Conservation (phyloP, 2,797 vertebrate species). For the Pangasius macronema region DNA sequence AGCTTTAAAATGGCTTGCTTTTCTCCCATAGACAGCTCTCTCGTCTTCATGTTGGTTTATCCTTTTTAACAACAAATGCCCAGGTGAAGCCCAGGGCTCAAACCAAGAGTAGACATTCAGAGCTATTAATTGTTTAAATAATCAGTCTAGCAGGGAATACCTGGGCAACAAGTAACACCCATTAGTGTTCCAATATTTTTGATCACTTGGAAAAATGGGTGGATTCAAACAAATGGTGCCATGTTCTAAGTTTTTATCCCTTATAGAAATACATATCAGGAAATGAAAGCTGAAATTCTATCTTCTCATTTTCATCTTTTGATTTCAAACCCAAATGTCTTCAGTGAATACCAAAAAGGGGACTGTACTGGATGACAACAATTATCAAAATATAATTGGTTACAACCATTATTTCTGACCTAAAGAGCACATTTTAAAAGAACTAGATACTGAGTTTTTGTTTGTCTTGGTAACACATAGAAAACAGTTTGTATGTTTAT, state of each 20-base stretch:
- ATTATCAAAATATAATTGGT: not conserved
- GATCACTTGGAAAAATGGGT: not conserved
- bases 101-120: too few relatives aligned
- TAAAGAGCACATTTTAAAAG: not conserved
- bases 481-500: conserved; percentile 4
- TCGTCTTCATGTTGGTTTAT: too few relatives aligned
- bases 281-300: not conserved
- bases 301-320: not conserved
- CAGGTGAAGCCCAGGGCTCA: too few relatives aligned
- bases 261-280: too few relatives aligned
- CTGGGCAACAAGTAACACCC: not conserved
- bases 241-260: not conserved
- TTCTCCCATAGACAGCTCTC: too few relatives aligned
- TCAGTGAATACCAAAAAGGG: not conserved
- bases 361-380: not conserved
- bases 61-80: too few relatives aligned
- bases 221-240: not conserved
- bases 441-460: not conserved
- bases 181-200: not conserved
- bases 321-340: not conserved
- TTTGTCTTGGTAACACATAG: conserved; percentile 17
- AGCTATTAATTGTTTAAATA: not conserved
- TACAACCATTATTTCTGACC: not conserved
- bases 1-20: too few relatives aligned
- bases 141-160: not conserved